Evolutionary conservation across 1,140 invertebrate genomes (phyloP).

Genomic region (Bombus waltoni): DNA sequence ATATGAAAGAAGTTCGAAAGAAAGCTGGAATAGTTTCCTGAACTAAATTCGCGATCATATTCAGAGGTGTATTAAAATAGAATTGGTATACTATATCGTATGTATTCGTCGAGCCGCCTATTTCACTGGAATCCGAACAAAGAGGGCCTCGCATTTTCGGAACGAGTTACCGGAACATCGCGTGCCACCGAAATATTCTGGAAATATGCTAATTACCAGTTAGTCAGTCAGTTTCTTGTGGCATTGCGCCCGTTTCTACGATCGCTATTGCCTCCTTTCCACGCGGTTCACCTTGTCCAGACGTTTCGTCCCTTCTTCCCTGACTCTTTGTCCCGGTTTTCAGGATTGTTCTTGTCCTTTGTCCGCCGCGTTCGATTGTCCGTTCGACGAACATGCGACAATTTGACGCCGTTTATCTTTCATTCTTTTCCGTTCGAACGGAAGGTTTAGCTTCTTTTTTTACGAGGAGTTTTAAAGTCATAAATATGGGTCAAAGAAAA

Average conservation of each 20-base stretch:
- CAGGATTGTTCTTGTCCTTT: conserved; percentile 51
- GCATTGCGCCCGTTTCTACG: conserved; percentile 67
- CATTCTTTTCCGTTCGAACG: conserved; percentile 13
- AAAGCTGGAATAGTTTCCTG: neutral
- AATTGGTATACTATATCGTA: conserved; percentile 10
- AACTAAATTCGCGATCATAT: neutral
- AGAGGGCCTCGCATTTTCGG: conserved; percentile 43
- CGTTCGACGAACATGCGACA: conserved; percentile 55
- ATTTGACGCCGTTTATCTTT: conserved; percentile 46
- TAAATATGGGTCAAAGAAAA: neutral
- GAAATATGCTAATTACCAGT: conserved; percentile 74
- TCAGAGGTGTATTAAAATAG: conserved; percentile 14
- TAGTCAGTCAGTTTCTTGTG: conserved; percentile 70
- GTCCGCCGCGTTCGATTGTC: conserved; percentile 4
- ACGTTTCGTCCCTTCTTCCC: conserved; percentile 40
- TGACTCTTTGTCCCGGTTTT: conserved; percentile 45
- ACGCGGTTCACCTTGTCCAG: neutral
- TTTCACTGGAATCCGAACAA: conserved; percentile 59
- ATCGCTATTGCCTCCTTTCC: conserved; percentile 47
- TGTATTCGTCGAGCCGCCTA: conserved; percentile 33
- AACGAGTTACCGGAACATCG: conserved; percentile 66
- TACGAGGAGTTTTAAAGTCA: neutral
- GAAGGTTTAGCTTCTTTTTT: neutral
- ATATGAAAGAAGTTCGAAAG: neutral
- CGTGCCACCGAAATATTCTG: conserved; percentile 72